Evolutionary conservation across 2,888 invertebrate species (phyloP), one percentile per base, ranked within the genome.

Genomic region (Dryocosmus kuriphilus): DNA sequence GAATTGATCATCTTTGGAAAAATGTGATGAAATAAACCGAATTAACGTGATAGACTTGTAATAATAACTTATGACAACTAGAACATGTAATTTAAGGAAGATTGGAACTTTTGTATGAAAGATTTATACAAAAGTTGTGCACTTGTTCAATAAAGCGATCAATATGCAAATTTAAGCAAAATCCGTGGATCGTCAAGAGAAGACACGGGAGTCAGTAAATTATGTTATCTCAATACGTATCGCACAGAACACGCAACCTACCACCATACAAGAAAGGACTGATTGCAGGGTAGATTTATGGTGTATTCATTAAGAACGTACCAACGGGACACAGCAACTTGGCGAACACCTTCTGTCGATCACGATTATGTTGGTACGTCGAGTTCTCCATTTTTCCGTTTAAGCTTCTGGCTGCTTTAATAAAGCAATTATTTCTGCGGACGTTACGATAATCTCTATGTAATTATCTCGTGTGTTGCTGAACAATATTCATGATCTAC

Each of bases 251-350:
- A 85, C 85, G 85, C 85, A 84, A 84, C 81, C 82, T 79, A 79
- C 83, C 79, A 79, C 81, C 81, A 84, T 32, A 62, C 11, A 27
- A 71, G 51, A 46, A 71, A 71, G 71, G 46, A 84, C 85, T 83
- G 86, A 87, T 86, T 84, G 83, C 84, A 81, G 84, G 81, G 82
- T 82, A 85, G 85, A 86, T 87, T 86, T 85, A 86, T 85, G 84
- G 85, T 79, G 83, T 82, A 85, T 85, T 88, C 86, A 85, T 87
- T 87, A 86, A 82, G 82, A 74, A 83, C 78, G 75, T 81, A 81
- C 76, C 81, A 82, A 81, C 82, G 79, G 81, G 82, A 82, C 80
- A 80, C 79, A 75, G 81, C 73, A 81, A 80, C 81, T 78, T 78
- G 80, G 80, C 79, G 67, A 80, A 77, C 81, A 80, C 82, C 77